Conservation (phyloP, 2,888 invertebrate genomes). For the Unio delphinus region DNA sequence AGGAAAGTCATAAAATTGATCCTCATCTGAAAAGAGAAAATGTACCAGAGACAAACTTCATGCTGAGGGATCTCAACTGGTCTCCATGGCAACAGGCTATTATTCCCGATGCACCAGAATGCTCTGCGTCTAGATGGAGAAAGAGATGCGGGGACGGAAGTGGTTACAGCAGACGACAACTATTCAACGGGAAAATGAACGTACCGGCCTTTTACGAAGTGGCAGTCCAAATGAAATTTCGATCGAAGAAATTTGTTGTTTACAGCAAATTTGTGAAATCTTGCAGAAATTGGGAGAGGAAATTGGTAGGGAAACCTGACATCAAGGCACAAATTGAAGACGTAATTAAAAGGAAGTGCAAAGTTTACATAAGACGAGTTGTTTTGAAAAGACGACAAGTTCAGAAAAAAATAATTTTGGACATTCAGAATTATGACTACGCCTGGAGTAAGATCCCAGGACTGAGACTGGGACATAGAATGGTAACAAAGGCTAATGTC, state of each 20-base stretch:
- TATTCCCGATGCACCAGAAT: slow-evolving; percentile 7
- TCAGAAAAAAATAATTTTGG: too few species aligned
- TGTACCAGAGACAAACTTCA: slow-evolving; percentile 37
- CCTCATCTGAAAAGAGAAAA: slow-evolving; percentile 35
- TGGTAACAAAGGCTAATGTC: too few species aligned
- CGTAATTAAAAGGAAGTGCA: too few species aligned
- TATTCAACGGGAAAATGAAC: slow-evolving; percentile 34
- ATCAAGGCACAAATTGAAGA: too few species aligned
- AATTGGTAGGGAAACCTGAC: too few species aligned
- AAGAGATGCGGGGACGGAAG: slow-evolving; percentile 23
- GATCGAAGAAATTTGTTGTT: slow-evolving; percentile 33
- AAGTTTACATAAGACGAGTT: too few species aligned
- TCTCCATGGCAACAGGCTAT: slow-evolving; percentile 40
- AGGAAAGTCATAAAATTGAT: slow-evolving; percentile 10
- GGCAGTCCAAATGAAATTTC: slow-evolving; percentile 26
- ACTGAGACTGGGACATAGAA: too few species aligned
- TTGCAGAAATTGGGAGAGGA: too few species aligned
- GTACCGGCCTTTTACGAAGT: slow-evolving; percentile 45
- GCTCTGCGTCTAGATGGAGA: slow-evolving; percentile 3
- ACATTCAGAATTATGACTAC: too few species aligned
- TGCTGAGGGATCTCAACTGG: slow-evolving; percentile 38
- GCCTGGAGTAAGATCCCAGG: too few species aligned
- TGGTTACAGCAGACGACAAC: slow-evolving; percentile 27
- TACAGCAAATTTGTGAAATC: slow-evolving; percentile 3
- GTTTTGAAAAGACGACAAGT: too few species aligned